Evolutionary conservation across 2,113 vertebrate species (phyloP), one percentile per base, ranked within the genome.

Genomic region (Microcebus murinus): DNA sequence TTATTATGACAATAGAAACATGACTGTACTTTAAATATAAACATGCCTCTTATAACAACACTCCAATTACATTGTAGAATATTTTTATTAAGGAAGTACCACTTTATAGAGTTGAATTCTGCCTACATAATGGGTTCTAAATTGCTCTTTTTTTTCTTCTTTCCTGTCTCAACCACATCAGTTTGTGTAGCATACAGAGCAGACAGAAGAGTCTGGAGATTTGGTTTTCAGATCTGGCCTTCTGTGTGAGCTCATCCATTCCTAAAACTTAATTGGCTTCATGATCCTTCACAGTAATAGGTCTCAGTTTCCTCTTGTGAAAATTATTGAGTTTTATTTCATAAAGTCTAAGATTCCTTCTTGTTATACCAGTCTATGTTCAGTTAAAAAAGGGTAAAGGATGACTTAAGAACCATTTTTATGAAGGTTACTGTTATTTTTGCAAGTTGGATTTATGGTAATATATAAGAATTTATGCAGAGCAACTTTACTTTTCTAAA

Each of bases 1-100:
- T 92, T 90, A 93, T 90, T 82, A 82, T 87, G 39, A 95, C 31
- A 96, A 84, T 0, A 83, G 87, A 96, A 95, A 92, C 61, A 95
- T 65, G 70, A 89, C 52, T 67, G 3, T 81, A 90, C 52, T 73
- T 86, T 80, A 86, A 90, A 96, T 87, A 52, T 74, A 92, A 92
- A 80, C 5, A 91, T 83, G 39, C 27, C 21, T 74, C 48, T 2
- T 61, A 34, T 57, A 94, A 74, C 68, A 74, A 96, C 61, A 92
- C 45, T 92, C 18, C 45, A 90, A 27, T 42, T 74, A 82, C 21
- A 83, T 18, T 45, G 27, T 57, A 89, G 15, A 48, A 5, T 14
- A 92, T 94, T 92, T 92, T 96, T 74, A 95, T 74, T 94, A 25
- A 84, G 42, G 55, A 96, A 74, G 27, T 9, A 45, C 42, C 76